Conservation (phyloP, 2,113 vertebrate species). For the Eurystomus gularis region DNA sequence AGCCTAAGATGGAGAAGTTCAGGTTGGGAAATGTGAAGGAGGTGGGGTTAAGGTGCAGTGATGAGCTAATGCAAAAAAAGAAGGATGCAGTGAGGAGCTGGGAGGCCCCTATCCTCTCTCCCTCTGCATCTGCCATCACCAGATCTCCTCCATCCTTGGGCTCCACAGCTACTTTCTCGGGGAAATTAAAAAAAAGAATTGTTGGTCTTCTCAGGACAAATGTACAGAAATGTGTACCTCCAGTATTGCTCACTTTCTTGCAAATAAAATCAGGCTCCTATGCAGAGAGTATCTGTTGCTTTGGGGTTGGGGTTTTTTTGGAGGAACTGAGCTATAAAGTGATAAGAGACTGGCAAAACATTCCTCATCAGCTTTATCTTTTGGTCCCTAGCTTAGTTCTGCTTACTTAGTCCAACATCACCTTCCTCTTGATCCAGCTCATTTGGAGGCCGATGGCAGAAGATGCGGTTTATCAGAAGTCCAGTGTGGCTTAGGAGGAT, state of each 20-base stretch:
- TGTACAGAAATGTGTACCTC: neutral
- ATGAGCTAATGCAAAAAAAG: neutral
- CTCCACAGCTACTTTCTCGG: neutral
- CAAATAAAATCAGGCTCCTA: neutral
- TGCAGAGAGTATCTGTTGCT: neutral
- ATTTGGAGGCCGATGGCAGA: conserved; percentile 60
- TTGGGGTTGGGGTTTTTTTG: neutral
- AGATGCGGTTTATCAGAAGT: conserved; percentile 76
- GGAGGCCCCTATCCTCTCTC: neutral
- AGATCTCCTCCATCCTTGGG: neutral
- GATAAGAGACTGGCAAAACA: neutral
- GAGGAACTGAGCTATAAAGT: neutral
- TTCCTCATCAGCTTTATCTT: neutral
- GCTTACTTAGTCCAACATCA: conserved; percentile 89
- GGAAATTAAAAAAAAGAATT: neutral
- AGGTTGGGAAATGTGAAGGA: neutral
- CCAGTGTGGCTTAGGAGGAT: conserved; percentile 85
- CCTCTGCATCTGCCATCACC: neutral
- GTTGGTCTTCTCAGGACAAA: neutral
- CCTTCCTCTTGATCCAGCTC: conserved; percentile 78
- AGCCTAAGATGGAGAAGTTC: neutral
- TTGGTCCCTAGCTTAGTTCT: neutral
- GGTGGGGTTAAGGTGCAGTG: neutral
- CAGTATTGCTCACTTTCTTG: neutral
- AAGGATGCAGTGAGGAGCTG: neutral